Base-by-base conservation (phyloP, 2,888 invertebrate species). In the Sthenelais limicola region DNA sequence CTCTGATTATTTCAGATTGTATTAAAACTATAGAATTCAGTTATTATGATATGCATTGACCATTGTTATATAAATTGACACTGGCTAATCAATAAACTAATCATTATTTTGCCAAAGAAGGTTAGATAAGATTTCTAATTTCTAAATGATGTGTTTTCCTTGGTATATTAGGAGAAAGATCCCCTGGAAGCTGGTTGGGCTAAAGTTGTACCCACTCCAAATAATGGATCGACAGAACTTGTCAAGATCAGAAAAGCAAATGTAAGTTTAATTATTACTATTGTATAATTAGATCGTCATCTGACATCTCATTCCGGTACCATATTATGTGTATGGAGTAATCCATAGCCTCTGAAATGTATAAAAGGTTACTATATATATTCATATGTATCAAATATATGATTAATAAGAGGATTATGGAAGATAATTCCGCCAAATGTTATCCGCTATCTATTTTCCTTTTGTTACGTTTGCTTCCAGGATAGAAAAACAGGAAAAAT, bases 141-240 rank as follows among this genome's bases (percentile, higher is more conserved):
- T n/a, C n/a, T n/a, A n/a, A n/a, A n/a, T n/a, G n/a, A n/a, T n/a
- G n/a, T n/a, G n/a, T n/a, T n/a, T n/a, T n/a, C n/a, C n/a, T 32
- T 51, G 15, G 48, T 68, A 71, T 81, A 80, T 51, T 75, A 87
- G 86, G 83, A 79, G 4, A 73, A 71, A 21, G 90, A 92, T 86
- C 94, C 96, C 3, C 89, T 90, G 35, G 90, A 91, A 83, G 96
- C 97, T 28, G 92, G 92, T 77, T 91, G 96, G 79, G 97, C 92
- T 0, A 97, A 97, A 90, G 98, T 99, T 35, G 92, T 95, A 15
- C 99, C 99, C 26, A 97, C 96, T 24, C 92, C 94, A 2, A 98
- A 99, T 86, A 99, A 99, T 92, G 99, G 99, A 51, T 96, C 94
- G 81, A 93, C 97, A 28, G 98, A 99, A 90, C 91, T 99, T 81